Base-by-base conservation (phyloP, 2,797 vertebrate species). In the Pipistrellus nathusii region DNA sequence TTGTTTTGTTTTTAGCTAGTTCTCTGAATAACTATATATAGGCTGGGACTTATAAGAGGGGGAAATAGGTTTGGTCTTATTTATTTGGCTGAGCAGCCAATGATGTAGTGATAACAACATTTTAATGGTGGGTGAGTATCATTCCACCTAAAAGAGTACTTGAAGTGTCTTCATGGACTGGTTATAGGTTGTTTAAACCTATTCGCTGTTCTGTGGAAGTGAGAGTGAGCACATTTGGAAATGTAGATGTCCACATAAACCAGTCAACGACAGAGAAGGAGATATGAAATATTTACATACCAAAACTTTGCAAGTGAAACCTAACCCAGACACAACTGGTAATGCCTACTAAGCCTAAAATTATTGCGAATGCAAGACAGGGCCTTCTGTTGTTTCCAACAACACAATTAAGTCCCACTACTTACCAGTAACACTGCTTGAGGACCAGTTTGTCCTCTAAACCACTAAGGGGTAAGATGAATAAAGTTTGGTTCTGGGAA, bases 61-160 rank as follows among this genome's bases (percentile, higher is more conserved):
- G 13, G 17, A 32, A 57, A 46, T 66, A 9, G n/a, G 51, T 62
- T 59, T 32, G 32, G 6, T 51, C 18, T 84, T 80, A 44, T 41
- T 73, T 72, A 90, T 80, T 38, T 66, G 44, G 53, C 25, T 44
- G 8, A 62, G 11, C 1, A 38, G 30, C 83, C 5, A 38, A 81
- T 81, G 23, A 90, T 59, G 48, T 44, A 77, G 15, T 48, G 62
- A 25, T 32, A 41, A 2, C 44, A 44, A 25, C 71, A 75, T 73
- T 80, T 97, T 76, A 44, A 71, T 90, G 21, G 90, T 94, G 12
- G 71, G 75, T 66, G 93, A 88, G 7, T 44, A 14, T 71, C 44
- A 25, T 90, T 94, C 51, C 18, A 0, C 21, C 68, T 35, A 38
- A 73, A 86, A 82, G 51, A 14, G 6, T 77, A 94, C 41, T 35